A percentile compares a stretch with the other conserved stretches of the same genome.
Conservation (phyloP, 2,113 vertebrate genomes). For the Merops nubicus region DNA sequence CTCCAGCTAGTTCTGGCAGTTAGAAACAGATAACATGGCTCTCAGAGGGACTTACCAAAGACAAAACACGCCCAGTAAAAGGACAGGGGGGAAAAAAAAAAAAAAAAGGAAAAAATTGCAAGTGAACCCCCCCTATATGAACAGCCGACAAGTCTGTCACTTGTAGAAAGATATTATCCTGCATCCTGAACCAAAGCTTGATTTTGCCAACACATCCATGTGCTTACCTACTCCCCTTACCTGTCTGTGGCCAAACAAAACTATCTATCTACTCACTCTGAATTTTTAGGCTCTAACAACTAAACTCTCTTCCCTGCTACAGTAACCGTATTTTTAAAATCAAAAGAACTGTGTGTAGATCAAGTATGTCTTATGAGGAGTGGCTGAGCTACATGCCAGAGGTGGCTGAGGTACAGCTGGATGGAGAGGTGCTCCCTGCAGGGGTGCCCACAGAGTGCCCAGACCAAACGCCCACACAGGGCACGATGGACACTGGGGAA, state of each 20-base stretch:
- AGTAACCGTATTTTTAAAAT: background rate
- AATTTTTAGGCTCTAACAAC: background rate
- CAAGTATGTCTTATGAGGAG: too few relatives aligned
- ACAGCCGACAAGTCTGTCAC: background rate
- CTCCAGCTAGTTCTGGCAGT: background rate
- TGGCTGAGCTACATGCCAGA: too few relatives aligned
- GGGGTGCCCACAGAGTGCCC: too few relatives aligned
- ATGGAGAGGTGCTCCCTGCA: too few relatives aligned
- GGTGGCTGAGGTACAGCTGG: too few relatives aligned
- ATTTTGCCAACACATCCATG: background rate
- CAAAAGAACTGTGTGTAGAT: background rate
- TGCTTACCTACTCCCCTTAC: background rate
- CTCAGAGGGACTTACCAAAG: background rate
- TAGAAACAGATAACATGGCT: background rate
- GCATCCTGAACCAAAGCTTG: background rate
- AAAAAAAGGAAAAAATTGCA: background rate
- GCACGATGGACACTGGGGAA: fast-evolving
- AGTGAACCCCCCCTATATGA: background rate
- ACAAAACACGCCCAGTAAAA: background rate
- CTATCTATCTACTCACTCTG: background rate
- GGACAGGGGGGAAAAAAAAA: background rate
- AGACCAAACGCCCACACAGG: fast-evolving
- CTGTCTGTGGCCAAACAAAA: background rate
- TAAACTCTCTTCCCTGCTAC: background rate
- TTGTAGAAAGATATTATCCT: background rate